A percentile compares a stretch with the other conserved stretches of the same genome.
Conservation (phyloP, 2,888 invertebrate species). For the Drosophila emarginata region DNA sequence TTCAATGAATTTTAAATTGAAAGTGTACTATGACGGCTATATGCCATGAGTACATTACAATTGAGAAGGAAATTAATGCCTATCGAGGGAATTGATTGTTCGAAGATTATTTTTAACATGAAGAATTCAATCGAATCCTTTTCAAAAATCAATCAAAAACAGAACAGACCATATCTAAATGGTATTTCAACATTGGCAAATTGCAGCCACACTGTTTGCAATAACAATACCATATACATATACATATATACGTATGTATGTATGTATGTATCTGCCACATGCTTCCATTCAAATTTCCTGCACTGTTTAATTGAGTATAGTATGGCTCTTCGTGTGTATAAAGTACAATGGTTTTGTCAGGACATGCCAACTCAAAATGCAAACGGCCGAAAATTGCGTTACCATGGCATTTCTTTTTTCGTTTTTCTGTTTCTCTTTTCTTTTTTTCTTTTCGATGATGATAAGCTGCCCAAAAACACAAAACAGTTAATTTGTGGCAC, state of each 20-base stretch:
- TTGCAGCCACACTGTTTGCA: too few relatives aligned
- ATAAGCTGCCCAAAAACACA: slow-evolving; percentile 35
- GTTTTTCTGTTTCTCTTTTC: neutral
- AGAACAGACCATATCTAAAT: too few relatives aligned
- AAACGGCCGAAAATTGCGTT: slow-evolving; percentile 59
- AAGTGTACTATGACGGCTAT: slow-evolving; percentile 40
- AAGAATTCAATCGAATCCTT: neutral
- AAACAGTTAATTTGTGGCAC: slow-evolving; percentile 65
- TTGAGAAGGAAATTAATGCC: slow-evolving; percentile 12
- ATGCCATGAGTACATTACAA: slow-evolving; percentile 20
- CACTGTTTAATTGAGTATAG: slow-evolving; percentile 19
- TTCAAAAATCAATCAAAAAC: too few relatives aligned
- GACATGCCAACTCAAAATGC: slow-evolving; percentile 47
- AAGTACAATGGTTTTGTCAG: slow-evolving; percentile 37
- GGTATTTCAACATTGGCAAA: too few relatives aligned
- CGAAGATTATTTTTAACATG: neutral
- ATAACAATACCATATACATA: neutral
- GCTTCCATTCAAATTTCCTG: slow-evolving; percentile 35
- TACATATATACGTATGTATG: neutral
- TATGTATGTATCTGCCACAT: neutral
- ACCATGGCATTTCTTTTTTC: slow-evolving; percentile 48
- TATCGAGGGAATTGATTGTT: neutral
- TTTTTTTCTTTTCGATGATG: neutral
- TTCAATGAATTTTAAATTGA: slow-evolving; percentile 77
- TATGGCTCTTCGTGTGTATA: slow-evolving; percentile 4